These are phyloP conservation scores for Electrona antarctica DNA, from an alignment of 2,113 vertebrate species.

Conservation along the genomic window DNA sequence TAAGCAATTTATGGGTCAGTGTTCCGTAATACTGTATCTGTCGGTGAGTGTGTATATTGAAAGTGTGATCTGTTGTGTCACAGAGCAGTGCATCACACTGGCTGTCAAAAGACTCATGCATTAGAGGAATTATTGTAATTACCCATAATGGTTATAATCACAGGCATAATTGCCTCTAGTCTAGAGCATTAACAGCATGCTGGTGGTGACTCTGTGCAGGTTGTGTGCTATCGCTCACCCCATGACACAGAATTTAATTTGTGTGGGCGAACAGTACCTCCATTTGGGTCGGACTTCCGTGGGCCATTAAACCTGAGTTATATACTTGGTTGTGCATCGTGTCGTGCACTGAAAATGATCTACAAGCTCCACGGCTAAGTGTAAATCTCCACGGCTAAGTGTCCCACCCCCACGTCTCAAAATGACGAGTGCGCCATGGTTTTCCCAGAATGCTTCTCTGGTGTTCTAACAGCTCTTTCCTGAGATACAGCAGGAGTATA, in stretches of 20 bases:
- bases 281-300: background rate
- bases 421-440: background rate
- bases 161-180: slow-evolving; percentile 17
- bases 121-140: slow-evolving; percentile 31
- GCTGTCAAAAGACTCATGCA: background rate
- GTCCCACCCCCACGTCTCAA: no score
- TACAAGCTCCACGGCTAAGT: no score
- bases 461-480: background rate
- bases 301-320: background rate
- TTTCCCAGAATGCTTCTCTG: background rate
- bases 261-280: background rate
- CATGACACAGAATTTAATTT: background rate
- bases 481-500: background rate
- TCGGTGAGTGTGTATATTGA: no score
- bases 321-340: no score
- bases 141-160: slow-evolving; percentile 32
- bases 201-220: background rate
- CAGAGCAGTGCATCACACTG: background rate
- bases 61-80: no score
- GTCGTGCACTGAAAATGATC: no score
- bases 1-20: no score
- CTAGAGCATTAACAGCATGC: slow-evolving; percentile 1
- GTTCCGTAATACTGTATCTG: no score
- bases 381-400: no score
- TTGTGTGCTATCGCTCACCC: background rate